These are phyloP conservation scores for Gastrophysa polygoni DNA, from an alignment of 2,888 invertebrate species.

Conservation along the genomic window DNA sequence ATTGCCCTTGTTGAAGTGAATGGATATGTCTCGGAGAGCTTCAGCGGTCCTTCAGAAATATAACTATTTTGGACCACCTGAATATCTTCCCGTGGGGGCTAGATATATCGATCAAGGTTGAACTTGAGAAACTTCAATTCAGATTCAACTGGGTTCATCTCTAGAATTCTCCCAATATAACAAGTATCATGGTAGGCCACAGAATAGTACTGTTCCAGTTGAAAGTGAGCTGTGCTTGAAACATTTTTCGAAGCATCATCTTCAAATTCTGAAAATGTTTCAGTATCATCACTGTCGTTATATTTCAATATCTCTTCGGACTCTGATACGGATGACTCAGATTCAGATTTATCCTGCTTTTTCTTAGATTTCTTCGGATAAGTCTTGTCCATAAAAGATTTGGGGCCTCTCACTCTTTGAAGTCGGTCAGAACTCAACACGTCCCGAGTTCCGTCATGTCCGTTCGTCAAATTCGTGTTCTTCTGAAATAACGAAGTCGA, in stretches of 20 bases:
- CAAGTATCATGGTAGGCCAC: not conserved
- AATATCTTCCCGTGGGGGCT: too few relatives aligned
- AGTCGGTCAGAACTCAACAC: conserved; percentile 2
- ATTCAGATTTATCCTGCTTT: not conserved
- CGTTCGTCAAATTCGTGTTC: too few relatives aligned
- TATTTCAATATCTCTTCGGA: not conserved
- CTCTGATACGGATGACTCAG: not conserved
- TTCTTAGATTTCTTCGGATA: not conserved
- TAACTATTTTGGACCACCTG: too few relatives aligned
- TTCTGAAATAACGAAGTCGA: too few relatives aligned
- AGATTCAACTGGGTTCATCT: not conserved
- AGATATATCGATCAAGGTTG: too few relatives aligned
- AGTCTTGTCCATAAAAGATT: not conserved
- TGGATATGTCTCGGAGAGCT: too few relatives aligned
- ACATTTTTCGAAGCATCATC: not conserved
- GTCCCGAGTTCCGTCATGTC: too few relatives aligned
- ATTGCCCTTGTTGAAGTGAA: too few relatives aligned
- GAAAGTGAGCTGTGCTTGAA: not conserved
- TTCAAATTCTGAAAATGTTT: not conserved
- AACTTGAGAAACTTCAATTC: not conserved
- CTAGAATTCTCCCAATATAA: not conserved
- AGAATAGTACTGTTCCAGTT: not conserved
- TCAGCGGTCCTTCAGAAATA: too few relatives aligned
- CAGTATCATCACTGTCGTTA: too few relatives aligned
- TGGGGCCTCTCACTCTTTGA: not conserved